Percentiles rank a stretch among this genome's conserved stretches.
Evolutionary conservation across 2,113 vertebrate genomes (phyloP).

Genomic region (Danionella cerebrum): DNA sequence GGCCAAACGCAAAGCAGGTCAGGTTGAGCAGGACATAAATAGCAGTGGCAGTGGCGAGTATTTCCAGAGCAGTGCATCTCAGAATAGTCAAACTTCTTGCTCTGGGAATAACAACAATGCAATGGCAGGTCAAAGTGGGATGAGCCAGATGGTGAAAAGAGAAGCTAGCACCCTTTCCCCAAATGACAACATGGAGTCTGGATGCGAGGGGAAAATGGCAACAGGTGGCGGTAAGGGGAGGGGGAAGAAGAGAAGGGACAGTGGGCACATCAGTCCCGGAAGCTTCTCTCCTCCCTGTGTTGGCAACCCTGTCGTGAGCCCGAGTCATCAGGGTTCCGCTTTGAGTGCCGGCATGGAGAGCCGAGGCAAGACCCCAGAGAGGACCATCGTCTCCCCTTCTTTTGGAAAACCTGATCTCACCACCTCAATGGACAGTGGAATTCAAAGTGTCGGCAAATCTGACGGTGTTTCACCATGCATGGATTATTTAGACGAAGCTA

Average conservation of each 20-base stretch:
- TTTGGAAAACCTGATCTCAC: conserved; percentile 91
- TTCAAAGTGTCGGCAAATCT: conserved; percentile 87
- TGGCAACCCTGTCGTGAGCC: conserved; percentile 81
- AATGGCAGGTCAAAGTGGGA: conserved; percentile 65
- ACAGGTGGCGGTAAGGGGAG: conserved; percentile 82
- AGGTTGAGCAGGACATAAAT: conserved; percentile 81
- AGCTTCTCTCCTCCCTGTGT: conserved; percentile 87
- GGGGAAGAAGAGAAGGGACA: conserved; percentile 97
- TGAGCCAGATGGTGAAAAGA: conserved; percentile 69
- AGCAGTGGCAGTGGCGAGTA: conserved; percentile 72
- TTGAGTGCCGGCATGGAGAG: conserved; percentile 55
- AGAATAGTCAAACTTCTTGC: conserved; percentile 74
- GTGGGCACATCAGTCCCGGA: conserved; percentile 93
- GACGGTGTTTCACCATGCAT: conserved; percentile 83
- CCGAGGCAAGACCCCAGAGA: conserved; percentile 79
- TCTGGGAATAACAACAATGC: conserved; percentile 71
- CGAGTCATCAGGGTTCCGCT: conserved; percentile 76
- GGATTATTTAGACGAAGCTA: conserved; percentile 89
- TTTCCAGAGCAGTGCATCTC: conserved; percentile 73
- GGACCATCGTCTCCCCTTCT: conserved; percentile 85
- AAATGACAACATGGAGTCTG: conserved; percentile 84
- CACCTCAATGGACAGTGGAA: conserved; percentile 89
- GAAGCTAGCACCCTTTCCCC: conserved; percentile 88
- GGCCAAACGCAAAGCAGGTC: conserved; percentile 94
- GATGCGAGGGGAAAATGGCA: conserved; percentile 81